Conservation (phyloP, 1,140 invertebrate genomes). For the Leptopilina boulardi region DNA sequence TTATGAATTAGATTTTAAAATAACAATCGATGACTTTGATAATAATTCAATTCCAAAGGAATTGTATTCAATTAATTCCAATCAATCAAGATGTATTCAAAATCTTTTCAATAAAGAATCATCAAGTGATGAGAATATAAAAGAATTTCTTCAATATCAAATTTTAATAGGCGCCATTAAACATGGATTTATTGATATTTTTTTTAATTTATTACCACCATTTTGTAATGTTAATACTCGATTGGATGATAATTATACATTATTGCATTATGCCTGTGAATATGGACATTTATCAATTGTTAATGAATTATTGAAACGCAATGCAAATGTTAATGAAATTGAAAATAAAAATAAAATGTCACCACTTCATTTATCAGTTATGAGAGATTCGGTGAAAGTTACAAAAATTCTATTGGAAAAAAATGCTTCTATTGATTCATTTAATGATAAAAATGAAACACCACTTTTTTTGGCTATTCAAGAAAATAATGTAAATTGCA, state of each 20-base stretch:
- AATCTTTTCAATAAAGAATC: background rate
- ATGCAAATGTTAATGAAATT: background rate
- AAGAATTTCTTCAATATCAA: background rate
- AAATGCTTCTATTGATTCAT: background rate
- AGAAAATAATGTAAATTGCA: background rate
- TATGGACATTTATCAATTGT: background rate
- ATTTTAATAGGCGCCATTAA: background rate
- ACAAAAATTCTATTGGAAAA: background rate
- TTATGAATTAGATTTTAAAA: background rate
- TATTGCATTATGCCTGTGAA: background rate
- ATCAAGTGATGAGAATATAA: background rate
- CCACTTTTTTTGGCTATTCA: background rate
- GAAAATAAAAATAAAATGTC: background rate
- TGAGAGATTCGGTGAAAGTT: background rate
- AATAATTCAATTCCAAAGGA: background rate
- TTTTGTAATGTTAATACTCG: background rate
- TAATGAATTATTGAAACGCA: background rate
- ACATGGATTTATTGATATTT: background rate
- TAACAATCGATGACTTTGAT: background rate
- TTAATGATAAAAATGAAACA: background rate
- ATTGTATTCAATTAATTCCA: background rate
- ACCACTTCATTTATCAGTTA: background rate
- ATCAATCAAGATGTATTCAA: background rate
- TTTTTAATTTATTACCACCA: background rate
- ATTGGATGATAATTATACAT: background rate